Evolutionary conservation across 2,888 invertebrate species (phyloP), one percentile per base, ranked within the genome.

Genomic region (Baronia brevicornis): DNA sequence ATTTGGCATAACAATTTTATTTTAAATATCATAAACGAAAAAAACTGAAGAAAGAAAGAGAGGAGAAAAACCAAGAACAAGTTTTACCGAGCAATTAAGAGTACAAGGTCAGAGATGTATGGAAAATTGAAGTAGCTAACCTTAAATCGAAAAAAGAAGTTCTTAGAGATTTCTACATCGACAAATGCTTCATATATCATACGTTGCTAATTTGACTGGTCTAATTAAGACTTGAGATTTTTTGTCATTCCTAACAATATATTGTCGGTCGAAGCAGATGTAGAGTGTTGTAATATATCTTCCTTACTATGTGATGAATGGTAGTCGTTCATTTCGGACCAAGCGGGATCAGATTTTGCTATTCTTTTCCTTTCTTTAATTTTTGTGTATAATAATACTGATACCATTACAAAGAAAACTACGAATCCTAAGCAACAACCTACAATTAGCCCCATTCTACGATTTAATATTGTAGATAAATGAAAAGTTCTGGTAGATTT

Each of bases 301-400:
- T 84, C 84, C 52, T 80, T 84, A 48, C 84, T 84, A 28, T 73
- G 72, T 57, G 80, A 69, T 8, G 80, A 82, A 56, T 78, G 78
- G 39, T 79, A 84, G 47, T 84, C 79, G 39, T 80, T 80, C 75
- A 84, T 73, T 55, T 84, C 84, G 3, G 79, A 60, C 82, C 84
- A 84, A 1, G 65, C 57, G 10, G 80, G 80, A 38, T 84, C 84
- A 9, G 80, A 63, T 45, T 84, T 80, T 2, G 84, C 82, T 36
- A 84, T 84, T 47, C 82, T 51, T 46, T 79, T 79, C 36, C 84
- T 60, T 52, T 82, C 84, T 54, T 79, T 82, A 23, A 82, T 71
- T 59, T 84, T 84, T 35, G 82, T 84, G 39, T 84, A 84, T 29
- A 73, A 49, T 39, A 84, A 51, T 53, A 84, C 58, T 5, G 84